phyloP scores from a whole-genome alignment of 1,140 invertebrate species.

The Brevipalpus yothersi region DNA sequence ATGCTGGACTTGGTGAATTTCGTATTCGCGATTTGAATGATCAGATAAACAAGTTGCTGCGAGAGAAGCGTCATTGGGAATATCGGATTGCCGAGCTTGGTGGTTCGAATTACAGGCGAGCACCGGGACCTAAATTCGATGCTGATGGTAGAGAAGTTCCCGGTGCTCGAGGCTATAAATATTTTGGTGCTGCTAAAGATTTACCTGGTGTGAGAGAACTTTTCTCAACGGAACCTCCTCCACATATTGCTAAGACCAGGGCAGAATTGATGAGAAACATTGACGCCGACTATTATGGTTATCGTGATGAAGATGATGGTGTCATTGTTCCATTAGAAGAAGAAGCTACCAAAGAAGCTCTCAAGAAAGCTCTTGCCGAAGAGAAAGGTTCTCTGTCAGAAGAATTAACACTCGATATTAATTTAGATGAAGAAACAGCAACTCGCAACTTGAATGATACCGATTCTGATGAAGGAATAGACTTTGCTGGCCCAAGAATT shows the following conservation, averaged over 20 bases:
- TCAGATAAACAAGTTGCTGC: slow-evolving; percentile 91
- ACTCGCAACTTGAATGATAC: neutral
- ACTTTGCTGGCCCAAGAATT: slow-evolving; percentile 20
- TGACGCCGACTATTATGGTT: slow-evolving; percentile 96
- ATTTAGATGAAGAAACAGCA: neutral
- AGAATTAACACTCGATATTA: neutral
- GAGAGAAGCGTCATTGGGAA: slow-evolving; percentile 90
- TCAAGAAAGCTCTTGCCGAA: neutral
- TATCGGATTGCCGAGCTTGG: slow-evolving; percentile 79
- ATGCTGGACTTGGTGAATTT: slow-evolving; percentile 92
- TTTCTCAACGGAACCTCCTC: slow-evolving; percentile 83
- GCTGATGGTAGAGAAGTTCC: slow-evolving; percentile 89
- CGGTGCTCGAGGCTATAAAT: slow-evolving; percentile 93
- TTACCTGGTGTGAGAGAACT: slow-evolving; percentile 88
- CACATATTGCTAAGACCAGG: slow-evolving; percentile 62
- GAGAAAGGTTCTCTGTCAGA: neutral
- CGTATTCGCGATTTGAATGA: slow-evolving; percentile 92
- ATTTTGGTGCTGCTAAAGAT: slow-evolving; percentile 97
- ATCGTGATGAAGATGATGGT: slow-evolving; percentile 92
- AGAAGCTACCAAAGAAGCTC: slow-evolving; percentile 31
- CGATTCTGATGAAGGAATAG: slow-evolving; percentile 12
- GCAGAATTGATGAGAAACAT: slow-evolving; percentile 94
- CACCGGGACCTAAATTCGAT: slow-evolving; percentile 65
- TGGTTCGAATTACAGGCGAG: slow-evolving; percentile 56
- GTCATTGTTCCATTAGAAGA: slow-evolving; percentile 66